Evolutionary conservation across 2,113 vertebrate species (phyloP).

Genomic region (Poeciliopsis prolifica): DNA sequence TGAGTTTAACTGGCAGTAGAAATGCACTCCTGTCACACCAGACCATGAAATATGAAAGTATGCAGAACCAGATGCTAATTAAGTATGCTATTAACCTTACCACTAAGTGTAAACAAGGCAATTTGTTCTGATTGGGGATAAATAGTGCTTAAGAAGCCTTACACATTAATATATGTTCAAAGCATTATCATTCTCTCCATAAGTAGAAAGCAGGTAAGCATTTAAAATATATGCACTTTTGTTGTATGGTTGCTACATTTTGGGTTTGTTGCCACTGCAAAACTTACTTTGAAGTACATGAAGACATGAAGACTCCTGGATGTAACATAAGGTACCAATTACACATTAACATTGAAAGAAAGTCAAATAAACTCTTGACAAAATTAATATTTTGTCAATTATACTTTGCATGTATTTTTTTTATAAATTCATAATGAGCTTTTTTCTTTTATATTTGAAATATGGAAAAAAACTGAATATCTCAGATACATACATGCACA

Average conservation of each 20-base stretch:
- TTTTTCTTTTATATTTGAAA: not conserved
- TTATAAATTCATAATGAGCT: not conserved
- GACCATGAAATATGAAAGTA: too few species aligned
- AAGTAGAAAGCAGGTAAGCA: not conserved
- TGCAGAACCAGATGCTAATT: too few species aligned
- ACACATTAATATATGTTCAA: not conserved
- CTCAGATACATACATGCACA: not conserved
- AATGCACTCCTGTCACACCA: too few species aligned
- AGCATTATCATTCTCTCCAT: not conserved
- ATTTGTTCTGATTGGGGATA: too few species aligned
- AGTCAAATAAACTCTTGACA: conserved; percentile 24
- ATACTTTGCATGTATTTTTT: too few species aligned
- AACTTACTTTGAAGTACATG: conserved; percentile 10
- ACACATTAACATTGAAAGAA: conserved; percentile 47
- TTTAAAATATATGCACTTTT: not conserved
- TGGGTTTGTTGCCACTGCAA: not conserved
- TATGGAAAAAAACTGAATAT: not conserved
- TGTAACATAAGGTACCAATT: conserved; percentile 7
- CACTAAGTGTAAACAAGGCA: too few species aligned
- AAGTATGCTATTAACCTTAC: too few species aligned
- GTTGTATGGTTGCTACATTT: not conserved
- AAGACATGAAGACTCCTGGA: too few species aligned
- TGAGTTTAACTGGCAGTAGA: too few species aligned
- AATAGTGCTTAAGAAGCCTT: too few species aligned
- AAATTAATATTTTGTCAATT: not conserved